A percentile compares a stretch with the other conserved stretches of the same genome.
phyloP scores from a whole-genome alignment of 2,797 vertebrate genomes.

The Sebastolobus altivelis region DNA sequence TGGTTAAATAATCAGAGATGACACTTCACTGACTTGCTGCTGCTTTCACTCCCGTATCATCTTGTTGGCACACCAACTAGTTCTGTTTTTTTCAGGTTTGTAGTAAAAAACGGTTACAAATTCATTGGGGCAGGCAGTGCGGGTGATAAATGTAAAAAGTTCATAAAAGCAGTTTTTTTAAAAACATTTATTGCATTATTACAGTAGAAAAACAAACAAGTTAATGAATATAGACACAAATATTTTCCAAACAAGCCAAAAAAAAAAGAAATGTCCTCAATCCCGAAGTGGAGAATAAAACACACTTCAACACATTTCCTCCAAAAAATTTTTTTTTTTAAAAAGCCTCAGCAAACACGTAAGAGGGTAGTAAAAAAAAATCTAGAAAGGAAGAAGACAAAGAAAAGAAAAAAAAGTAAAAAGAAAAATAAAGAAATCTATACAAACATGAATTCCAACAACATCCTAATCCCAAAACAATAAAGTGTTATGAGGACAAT shows the following conservation, averaged over 20 bases:
- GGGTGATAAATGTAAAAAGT: background rate
- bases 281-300: background rate
- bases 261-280: background rate
- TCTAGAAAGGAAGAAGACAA: background rate
- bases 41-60: background rate
- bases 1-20: background rate
- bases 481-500: background rate
- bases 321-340: background rate
- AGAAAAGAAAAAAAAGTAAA: no score
- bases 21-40: constrained; percentile 9
- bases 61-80: background rate
- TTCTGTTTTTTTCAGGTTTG: rapidly evolving
- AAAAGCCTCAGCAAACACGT: background rate
- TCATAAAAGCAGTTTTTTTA: background rate
- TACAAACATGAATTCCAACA: no score
- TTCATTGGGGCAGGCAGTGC: background rate
- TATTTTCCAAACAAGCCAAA: background rate
- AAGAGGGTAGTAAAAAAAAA: background rate
- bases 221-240: background rate
- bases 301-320: background rate
- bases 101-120: background rate
- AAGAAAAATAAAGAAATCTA: no score
- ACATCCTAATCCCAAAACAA: no score
- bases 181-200: background rate
- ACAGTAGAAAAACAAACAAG: background rate